Percentiles rank a stretch among this genome's conserved stretches.
Conservation (phyloP, 2,797 vertebrate species). For the Cephalopachus bancanus region DNA sequence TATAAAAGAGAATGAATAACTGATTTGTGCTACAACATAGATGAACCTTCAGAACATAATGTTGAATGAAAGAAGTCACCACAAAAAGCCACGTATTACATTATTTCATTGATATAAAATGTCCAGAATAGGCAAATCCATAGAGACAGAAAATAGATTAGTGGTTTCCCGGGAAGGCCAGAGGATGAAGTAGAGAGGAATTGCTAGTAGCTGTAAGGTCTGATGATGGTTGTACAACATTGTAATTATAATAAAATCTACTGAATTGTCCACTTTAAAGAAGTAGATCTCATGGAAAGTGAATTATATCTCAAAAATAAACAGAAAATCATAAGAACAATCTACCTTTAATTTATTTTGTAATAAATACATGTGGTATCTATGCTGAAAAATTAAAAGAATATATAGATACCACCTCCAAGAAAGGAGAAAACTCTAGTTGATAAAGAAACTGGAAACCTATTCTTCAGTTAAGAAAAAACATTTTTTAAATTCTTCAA, state of each 20-base stretch:
- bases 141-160: neutral
- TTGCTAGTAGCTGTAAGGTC: neutral
- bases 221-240: neutral
- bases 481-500: neutral
- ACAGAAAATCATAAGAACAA: neutral
- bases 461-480: conserved; percentile 37
- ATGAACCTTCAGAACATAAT: neutral
- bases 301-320: neutral
- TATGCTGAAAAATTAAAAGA: neutral
- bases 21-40: neutral
- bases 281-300: neutral
- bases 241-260: neutral
- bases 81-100: neutral
- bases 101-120: neutral
- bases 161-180: neutral
- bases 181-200: neutral
- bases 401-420: neutral
- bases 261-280: neutral
- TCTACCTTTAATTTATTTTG: neutral
- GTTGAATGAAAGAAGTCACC: neutral
- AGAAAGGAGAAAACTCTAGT: neutral
- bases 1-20: neutral
- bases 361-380: neutral
- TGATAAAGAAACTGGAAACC: neutral
- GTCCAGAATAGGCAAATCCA: neutral